Evolutionary conservation across 2,113 vertebrate genomes (phyloP).

Genomic region (Nothobranchius kuhntae): DNA sequence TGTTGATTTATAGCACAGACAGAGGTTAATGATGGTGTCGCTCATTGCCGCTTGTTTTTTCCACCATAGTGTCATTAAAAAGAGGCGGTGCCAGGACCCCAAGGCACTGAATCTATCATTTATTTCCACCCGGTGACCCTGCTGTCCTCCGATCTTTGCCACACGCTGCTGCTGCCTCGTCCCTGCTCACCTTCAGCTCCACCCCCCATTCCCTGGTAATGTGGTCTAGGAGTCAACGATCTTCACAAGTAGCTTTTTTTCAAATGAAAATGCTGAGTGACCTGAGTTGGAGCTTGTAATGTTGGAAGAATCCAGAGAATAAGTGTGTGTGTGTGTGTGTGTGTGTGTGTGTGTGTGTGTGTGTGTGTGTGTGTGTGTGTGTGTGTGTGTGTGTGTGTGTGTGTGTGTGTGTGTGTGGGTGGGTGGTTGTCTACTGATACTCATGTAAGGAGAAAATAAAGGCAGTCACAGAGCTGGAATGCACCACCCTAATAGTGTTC

Average conservation of each 20-base stretch:
- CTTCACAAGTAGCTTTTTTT: conserved; percentile 20
- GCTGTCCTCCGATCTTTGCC: conserved; percentile 56
- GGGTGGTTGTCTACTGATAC: not conserved
- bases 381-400: no score
- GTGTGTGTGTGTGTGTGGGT: no score
- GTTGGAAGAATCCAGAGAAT: not conserved
- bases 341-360: no score
- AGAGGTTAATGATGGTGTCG: conserved; percentile 89
- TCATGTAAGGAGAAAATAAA: not conserved
- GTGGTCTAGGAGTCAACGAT: conserved; percentile 24
- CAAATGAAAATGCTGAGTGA: not conserved
- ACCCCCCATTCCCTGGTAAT: conserved; percentile 22
- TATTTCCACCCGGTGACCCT: conserved; percentile 51
- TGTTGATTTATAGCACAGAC: conserved; percentile 85
- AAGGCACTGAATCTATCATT: conserved; percentile 60
- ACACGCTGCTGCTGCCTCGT: conserved; percentile 35
- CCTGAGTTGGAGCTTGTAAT: not conserved
- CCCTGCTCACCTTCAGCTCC: conserved; percentile 29
- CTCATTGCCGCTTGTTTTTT: conserved; percentile 82
- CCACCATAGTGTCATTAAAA: conserved; percentile 85
- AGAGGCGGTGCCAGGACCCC: conserved; percentile 64
- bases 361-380: no score
- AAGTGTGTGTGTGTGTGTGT: no score
- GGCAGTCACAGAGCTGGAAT: not conserved
- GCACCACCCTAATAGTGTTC: not conserved